Evolutionary conservation across 2,888 invertebrate species (phyloP), one percentile per base, ranked within the genome.

Genomic region (Pristionchus entomophagus): DNA sequence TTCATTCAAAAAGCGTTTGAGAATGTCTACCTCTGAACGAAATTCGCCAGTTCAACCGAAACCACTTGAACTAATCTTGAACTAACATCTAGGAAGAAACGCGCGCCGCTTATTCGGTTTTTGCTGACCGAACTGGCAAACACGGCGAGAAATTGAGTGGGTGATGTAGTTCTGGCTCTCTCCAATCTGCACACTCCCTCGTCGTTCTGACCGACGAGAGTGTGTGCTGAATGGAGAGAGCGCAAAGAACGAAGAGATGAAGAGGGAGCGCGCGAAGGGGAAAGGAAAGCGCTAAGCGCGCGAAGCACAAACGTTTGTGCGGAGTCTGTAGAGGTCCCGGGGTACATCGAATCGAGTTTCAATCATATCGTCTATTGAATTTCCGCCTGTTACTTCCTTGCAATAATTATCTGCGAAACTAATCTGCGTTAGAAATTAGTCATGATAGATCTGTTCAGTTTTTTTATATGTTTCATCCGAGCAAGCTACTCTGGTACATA

Each of bases 261-360:
- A 41, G 10, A n/a, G 14, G 0, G 41, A 45, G 26, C 22, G 73
- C 26, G 45, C n/a, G 10, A 6, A 45, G 41, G 6, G 22, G 26
- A 73, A 73, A 73, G 8, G 73, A 35, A n/a, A 73, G 73, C 73
- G 73, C 73, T 35, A 35, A 73, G 73, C 73, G 73, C 73, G 65
- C 65, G 26, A 19, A 14, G 17, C 29, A n/a, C n/a, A n/a, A 3
- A 32, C 35, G 12, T 35, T 38, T 38, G 19, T 69, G 65, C 38
- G 38, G 19, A 4, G 8, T 38, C 65, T 38, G 38, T 69, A 69
- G 65, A 35, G 62, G 29, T n/a, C n/a, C n/a, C n/a, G n/a, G n/a
- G n/a, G n/a, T n/a, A n/a, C n/a, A n/a, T n/a, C n/a, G n/a, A n/a
- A n/a, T n/a, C n/a, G n/a, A n/a, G n/a, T n/a, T n/a, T n/a, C n/a